These are phyloP conservation scores for Notechis scutatus DNA, from an alignment of 2,113 vertebrate species.

Conservation along the genomic window DNA sequence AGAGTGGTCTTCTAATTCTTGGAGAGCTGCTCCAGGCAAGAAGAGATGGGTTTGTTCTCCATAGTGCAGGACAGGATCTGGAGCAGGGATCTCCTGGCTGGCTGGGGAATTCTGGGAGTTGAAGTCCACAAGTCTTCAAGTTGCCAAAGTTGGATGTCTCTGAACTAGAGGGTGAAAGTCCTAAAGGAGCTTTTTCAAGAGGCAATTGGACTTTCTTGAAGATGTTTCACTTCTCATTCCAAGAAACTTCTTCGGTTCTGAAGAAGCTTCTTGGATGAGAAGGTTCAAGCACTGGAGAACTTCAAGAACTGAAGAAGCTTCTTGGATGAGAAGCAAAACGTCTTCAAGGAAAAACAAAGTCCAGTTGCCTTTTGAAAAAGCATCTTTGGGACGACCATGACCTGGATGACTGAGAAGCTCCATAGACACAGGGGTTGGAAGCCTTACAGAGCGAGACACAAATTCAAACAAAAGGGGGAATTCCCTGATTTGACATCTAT, in stretches of 20 bases:
- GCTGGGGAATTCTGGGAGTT: too few relatives aligned
- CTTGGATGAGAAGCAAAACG: not conserved
- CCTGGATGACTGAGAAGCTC: not conserved
- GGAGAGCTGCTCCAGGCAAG: too few relatives aligned
- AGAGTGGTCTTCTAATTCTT: not conserved
- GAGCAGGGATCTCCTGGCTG: too few relatives aligned
- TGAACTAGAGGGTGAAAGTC: not conserved
- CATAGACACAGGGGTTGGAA: not conserved
- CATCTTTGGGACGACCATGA: not conserved
- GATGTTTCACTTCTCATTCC: too few relatives aligned
- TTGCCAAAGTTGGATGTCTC: not conserved
- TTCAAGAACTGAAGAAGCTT: not conserved
- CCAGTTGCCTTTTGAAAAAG: not conserved
- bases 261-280: too few relatives aligned
- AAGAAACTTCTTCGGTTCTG: too few relatives aligned
- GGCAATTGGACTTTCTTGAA: not conserved
- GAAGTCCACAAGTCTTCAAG: not conserved
- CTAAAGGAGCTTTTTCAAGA: not conserved
- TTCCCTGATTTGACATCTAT: not conserved
- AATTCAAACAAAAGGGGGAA: not conserved
- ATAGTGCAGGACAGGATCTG: too few relatives aligned
- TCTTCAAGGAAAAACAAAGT: not conserved
- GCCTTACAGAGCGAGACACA: not conserved
- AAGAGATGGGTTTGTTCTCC: too few relatives aligned
- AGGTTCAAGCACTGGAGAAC: too few relatives aligned